Base-by-base conservation (phyloP, 2,797 vertebrate species). In the Ctenopoma multispine region DNA sequence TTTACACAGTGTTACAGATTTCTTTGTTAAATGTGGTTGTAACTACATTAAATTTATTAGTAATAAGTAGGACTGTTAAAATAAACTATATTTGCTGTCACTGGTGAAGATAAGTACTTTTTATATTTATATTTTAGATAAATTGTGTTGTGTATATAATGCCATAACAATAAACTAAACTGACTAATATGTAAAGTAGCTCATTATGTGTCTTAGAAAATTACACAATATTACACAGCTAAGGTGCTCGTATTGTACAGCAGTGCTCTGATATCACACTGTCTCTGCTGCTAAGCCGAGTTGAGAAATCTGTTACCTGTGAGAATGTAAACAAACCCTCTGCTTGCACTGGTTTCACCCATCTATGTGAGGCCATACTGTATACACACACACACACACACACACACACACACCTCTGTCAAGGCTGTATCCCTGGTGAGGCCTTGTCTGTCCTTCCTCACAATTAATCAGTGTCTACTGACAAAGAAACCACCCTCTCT, bases 381-480 rank as follows among this genome's bases (percentile, higher is more conserved):
- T 34, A 57, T 20, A 73, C 49, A 72, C 72, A 73, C 65, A 61
- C 38, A 31, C 24, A 73, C 49, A 72, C 72, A 73, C 65, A 61
- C 38, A 31, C 59, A 59, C 48, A 46, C 47, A 74, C 60, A 50
- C 53, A 20, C 56, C 18, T 3, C 24, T 87, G 72, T 84, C 84
- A 86, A 82, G 85, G 81, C 87, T 36, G 67, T 80, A 38, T 81
- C 72, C 69, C 31, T 24, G 38, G 58, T 72, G 77, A 88, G 72
- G 72, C 78, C 83, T 72, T 50, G 72, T 78, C 74, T 50, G 76
- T 83, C 84, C 72, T 90, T 87, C 86, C 79, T 58, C 79, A 84
- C 63, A 70, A 80, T 91, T 93, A 93, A 93, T 94, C 90, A 90
- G 85, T 90, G 82, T 84, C 84, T 80, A 64, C 79, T 80, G 83